phyloP scores from a whole-genome alignment of 2,888 invertebrate genomes.

The Rotaria macrura region DNA sequence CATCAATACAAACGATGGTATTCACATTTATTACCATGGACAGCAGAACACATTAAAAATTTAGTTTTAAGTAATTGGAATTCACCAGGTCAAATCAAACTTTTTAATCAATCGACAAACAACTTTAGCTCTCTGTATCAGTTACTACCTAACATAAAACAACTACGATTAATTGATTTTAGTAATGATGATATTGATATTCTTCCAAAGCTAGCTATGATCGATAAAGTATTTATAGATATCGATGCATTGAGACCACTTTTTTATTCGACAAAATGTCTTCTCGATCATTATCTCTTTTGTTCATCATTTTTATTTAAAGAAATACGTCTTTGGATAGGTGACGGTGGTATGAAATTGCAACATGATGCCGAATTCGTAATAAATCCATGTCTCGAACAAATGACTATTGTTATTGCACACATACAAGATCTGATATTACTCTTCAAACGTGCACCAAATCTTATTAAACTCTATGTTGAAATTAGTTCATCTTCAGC shows the following conservation, averaged over 20 bases:
- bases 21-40: neutral
- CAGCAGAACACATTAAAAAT: neutral
- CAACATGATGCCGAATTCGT: neutral
- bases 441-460: neutral
- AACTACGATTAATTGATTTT: neutral
- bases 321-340: neutral
- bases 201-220: neutral
- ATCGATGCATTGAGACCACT: neutral
- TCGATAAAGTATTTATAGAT: neutral
- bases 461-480: neutral
- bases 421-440: neutral
- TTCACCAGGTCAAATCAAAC: neutral
- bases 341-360: neutral
- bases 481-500: neutral
- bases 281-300: neutral
- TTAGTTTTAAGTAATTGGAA: slow-evolving; percentile 1
- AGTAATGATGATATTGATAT: neutral
- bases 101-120: neutral
- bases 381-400: neutral
- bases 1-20: neutral
- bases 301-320: neutral
- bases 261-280: neutral
- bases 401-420: neutral
- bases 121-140: neutral
- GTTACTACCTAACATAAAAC: neutral